Percentiles rank a stretch among this genome's conserved stretches.
Evolutionary conservation across 2,888 invertebrate species (phyloP).

Genomic region (Rhogogaster chlorosoma): DNA sequence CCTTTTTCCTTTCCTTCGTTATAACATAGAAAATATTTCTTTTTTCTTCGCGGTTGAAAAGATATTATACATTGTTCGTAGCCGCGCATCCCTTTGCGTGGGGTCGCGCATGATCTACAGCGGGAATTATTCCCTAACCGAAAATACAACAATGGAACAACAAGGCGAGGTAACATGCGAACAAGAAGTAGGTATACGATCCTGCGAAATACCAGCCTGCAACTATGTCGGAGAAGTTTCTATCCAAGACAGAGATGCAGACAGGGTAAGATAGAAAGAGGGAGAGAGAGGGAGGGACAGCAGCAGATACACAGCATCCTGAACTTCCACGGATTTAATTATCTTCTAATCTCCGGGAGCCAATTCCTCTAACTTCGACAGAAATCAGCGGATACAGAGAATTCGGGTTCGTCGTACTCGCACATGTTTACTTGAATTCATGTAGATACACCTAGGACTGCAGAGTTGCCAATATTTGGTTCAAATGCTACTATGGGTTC

Average conservation of each 20-base stretch:
- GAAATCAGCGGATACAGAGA: background rate
- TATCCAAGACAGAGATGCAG: background rate
- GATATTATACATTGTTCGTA: background rate
- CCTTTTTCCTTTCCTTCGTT: background rate
- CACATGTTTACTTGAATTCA: background rate
- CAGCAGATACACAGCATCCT: background rate
- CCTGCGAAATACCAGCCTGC: background rate
- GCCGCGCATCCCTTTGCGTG: background rate
- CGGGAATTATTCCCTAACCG: background rate
- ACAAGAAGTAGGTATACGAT: slow-evolving; percentile 1
- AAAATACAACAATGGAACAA: slow-evolving; percentile 6
- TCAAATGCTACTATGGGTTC: background rate
- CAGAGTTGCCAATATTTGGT: background rate
- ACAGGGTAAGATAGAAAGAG: background rate
- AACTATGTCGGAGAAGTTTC: slow-evolving; percentile 1
- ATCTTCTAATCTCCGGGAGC: slow-evolving; percentile 23
- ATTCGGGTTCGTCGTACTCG: background rate
- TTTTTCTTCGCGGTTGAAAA: background rate
- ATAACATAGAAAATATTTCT: background rate
- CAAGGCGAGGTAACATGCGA: background rate
- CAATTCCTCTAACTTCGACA: background rate
- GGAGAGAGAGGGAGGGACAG: background rate
- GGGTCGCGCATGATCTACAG: background rate
- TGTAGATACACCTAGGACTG: background rate
- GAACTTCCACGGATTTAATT: slow-evolving; percentile 7